Percentiles rank a stretch among this genome's conserved stretches.
Conservation (phyloP, 2,888 invertebrate species). For the Pseudococcus jackbeardsleyi region DNA sequence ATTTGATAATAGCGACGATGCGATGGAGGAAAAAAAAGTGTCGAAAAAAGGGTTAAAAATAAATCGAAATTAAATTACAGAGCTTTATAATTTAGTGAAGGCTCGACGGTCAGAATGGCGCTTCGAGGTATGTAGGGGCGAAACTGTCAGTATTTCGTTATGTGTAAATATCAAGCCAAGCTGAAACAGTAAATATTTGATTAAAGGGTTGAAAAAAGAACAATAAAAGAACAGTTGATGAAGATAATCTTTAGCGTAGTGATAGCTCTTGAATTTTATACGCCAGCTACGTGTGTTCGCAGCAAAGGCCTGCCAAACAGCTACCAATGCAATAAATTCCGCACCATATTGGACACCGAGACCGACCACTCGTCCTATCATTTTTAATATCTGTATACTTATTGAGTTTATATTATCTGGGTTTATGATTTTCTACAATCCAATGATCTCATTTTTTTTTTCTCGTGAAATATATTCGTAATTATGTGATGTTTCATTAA, state of each 20-base stretch:
- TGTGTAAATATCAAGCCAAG: slow-evolving; percentile 63
- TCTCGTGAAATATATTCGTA: background rate
- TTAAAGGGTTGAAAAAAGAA: slow-evolving; percentile 63
- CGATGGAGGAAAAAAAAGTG: slow-evolving; percentile 14
- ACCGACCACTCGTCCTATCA: background rate
- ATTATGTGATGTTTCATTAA: no score
- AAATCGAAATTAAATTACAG: slow-evolving; percentile 65
- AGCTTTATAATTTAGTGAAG: slow-evolving; percentile 63
- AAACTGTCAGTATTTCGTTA: slow-evolving; percentile 62
- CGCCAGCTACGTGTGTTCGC: background rate
- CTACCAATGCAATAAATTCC: slow-evolving; percentile 8
- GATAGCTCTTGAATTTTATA: slow-evolving; percentile 62
- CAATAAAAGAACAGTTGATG: slow-evolving; percentile 63
- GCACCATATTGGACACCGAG: background rate
- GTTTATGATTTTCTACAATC: background rate
- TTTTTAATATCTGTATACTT: background rate
- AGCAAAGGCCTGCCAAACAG: background rate
- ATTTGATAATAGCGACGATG: slow-evolving; percentile 44
- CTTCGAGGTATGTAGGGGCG: slow-evolving; percentile 59
- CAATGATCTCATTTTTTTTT: background rate
- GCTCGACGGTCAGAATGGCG: slow-evolving; percentile 59
- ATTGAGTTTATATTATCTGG: background rate
- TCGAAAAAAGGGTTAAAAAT: slow-evolving; percentile 60
- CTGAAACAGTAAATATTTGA: slow-evolving; percentile 64
- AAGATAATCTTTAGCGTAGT: slow-evolving; percentile 60